phyloP scores from a whole-genome alignment of 2,888 invertebrate species.

The Ischnus inquisitorius region DNA sequence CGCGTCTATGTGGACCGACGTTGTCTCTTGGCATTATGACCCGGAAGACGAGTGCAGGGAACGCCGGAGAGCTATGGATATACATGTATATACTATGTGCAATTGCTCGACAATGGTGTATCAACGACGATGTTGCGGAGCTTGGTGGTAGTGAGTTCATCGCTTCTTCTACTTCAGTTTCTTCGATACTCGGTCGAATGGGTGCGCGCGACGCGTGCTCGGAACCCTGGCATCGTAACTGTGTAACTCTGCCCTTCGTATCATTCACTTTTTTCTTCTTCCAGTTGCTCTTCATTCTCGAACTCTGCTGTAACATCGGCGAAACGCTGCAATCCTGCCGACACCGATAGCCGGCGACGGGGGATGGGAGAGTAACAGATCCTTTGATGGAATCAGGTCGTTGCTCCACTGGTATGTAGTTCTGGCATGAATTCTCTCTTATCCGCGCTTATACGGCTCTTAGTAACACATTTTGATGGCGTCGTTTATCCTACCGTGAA shows the following conservation, averaged over 20 bases:
- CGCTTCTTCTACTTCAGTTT: slow-evolving; percentile 67
- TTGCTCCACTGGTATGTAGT: slow-evolving; percentile 3
- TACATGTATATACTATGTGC: slow-evolving; percentile 20
- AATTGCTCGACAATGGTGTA: slow-evolving; percentile 45
- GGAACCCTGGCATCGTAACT: neutral
- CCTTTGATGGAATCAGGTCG: slow-evolving; percentile 12
- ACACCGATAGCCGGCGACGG: slow-evolving; percentile 1
- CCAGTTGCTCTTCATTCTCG: neutral
- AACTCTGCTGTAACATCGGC: neutral
- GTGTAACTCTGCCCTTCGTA: slow-evolving; percentile 12
- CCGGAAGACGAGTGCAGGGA: slow-evolving; percentile 77
- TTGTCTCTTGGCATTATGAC: slow-evolving; percentile 82
- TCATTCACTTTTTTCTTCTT: slow-evolving; percentile 1
- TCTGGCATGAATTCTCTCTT: neutral
- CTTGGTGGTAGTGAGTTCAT: slow-evolving; percentile 67
- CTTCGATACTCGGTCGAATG: slow-evolving; percentile 32
- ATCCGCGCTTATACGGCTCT: neutral
- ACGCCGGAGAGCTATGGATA: slow-evolving; percentile 19
- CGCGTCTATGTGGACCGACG: slow-evolving; percentile 78
- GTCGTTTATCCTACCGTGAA: neutral
- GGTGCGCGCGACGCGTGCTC: slow-evolving; percentile 1
- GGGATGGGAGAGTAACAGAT: neutral
- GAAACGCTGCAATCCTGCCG: neutral
- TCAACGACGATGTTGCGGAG: neutral
- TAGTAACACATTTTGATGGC: neutral